Conservation (phyloP, 2,113 vertebrate genomes). For the Morone saxatilis region DNA sequence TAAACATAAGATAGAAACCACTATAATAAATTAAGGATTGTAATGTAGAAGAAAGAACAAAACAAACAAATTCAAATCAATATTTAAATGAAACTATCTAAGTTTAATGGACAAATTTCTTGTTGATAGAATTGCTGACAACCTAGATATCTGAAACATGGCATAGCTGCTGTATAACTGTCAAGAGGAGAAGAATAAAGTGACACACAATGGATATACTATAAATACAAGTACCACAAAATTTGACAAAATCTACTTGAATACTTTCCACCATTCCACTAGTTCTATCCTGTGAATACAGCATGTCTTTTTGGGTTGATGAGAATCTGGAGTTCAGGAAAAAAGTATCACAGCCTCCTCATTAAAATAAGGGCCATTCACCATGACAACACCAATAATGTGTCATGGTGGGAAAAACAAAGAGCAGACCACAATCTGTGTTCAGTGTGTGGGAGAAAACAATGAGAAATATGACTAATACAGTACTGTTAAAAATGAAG, state of each 20-base stretch:
- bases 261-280: not conserved
- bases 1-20: no score
- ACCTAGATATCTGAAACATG: no score
- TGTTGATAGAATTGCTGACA: no score
- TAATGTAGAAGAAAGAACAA: no score
- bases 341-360: slow-evolving; percentile 2
- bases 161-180: not conserved
- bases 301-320: not conserved
- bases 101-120: no score
- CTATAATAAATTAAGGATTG: no score
- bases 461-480: slow-evolving; percentile 9
- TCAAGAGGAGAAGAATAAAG: not conserved
- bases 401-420: slow-evolving; percentile 18
- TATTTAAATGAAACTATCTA: no score
- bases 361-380: slow-evolving; percentile 22
- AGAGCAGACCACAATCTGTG: slow-evolving; percentile 28
- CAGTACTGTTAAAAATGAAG: slow-evolving; percentile 14
- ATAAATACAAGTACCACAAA: not conserved
- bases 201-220: not conserved
- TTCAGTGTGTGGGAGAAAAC: slow-evolving; percentile 21
- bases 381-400: slow-evolving; percentile 36
- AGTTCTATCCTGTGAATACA: not conserved
- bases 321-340: slow-evolving; percentile 14
- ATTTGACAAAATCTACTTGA: not conserved
- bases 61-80: no score